A percentile compares a stretch with the other conserved stretches of the same genome.
phyloP scores from a whole-genome alignment of 1,140 invertebrate species.

The Drosophila repleta region DNA sequence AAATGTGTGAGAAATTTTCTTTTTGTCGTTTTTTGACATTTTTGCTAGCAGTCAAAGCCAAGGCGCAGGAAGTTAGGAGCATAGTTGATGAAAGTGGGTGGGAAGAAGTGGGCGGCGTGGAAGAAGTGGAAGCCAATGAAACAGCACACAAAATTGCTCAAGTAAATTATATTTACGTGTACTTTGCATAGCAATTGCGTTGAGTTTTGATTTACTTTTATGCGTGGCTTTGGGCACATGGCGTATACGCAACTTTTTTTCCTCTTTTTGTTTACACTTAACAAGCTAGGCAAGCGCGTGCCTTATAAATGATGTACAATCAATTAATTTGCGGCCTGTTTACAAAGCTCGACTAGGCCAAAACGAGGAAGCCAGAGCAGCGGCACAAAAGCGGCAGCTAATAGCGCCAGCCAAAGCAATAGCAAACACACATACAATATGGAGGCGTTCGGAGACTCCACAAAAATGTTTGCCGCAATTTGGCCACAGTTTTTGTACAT shows the following conservation, averaged over 20 bases:
- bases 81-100: background rate
- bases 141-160: conserved; percentile 50
- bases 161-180: conserved; percentile 79
- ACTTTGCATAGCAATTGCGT: conserved; percentile 74
- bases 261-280: conserved; percentile 43
- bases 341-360: conserved; percentile 54
- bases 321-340: conserved; percentile 77
- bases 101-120: too few species aligned
- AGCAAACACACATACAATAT: conserved; percentile 39
- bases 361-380: conserved; percentile 1
- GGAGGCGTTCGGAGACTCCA: conserved; percentile 16
- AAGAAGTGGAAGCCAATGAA: conserved; percentile 50
- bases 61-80: background rate
- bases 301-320: conserved; percentile 79
- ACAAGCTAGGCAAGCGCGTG: conserved; percentile 50
- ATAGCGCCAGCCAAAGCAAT: conserved; percentile 22
- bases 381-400: background rate
- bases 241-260: conserved; percentile 64
- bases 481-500: conserved; percentile 63
- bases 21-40: conserved; percentile 61
- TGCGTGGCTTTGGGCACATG: conserved; percentile 24
- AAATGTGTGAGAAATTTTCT: conserved; percentile 75
- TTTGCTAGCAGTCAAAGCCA: conserved; percentile 26
- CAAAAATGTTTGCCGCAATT: conserved; percentile 71
- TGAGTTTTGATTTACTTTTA: conserved; percentile 45